These are phyloP conservation scores for Bilobella aurantiaca DNA, from an alignment of 1,140 invertebrate species.

Conservation along the genomic window DNA sequence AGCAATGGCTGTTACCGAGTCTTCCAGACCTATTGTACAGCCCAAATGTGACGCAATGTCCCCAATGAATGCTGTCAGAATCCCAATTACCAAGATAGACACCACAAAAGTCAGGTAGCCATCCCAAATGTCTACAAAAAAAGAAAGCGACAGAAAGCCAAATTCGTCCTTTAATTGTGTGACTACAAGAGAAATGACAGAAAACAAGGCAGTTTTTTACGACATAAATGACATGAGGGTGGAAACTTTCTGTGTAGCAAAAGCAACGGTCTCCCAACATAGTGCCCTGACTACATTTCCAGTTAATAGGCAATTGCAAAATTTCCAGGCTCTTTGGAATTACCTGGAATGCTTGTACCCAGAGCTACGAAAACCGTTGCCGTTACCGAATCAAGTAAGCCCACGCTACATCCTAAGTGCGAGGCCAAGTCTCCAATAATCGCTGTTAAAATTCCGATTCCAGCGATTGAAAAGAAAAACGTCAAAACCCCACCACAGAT, in stretches of 20 bases:
- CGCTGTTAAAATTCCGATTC: constrained; percentile 88
- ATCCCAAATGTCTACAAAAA: constrained; percentile 39
- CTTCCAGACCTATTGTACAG: constrained; percentile 50
- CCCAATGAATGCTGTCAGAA: constrained; percentile 56
- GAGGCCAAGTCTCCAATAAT: constrained; percentile 92
- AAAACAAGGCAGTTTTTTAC: too few species aligned
- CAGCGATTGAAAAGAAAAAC: constrained; percentile 83
- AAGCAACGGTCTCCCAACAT: too few species aligned
- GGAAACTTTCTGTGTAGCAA: not conserved
- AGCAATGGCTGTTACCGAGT: constrained; percentile 55
- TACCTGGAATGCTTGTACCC: constrained; percentile 55
- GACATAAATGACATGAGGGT: too few species aligned
- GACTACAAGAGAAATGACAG: not conserved
- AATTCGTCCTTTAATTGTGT: too few species aligned
- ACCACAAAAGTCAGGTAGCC: constrained; percentile 55
- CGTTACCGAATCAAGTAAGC: constrained; percentile 53
- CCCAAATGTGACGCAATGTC: constrained; percentile 56
- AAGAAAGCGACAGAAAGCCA: constrained; percentile 13
- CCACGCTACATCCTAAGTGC: constrained; percentile 52
- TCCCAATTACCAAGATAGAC: constrained; percentile 52
- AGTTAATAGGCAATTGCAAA: too few species aligned
- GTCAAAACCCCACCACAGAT: constrained; percentile 81
- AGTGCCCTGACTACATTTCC: too few species aligned
- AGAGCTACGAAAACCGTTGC: constrained; percentile 57
- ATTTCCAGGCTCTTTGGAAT: not conserved